These are phyloP conservation scores for Emesis furor DNA, from an alignment of 2,888 invertebrate genomes.

Conservation along the genomic window DNA sequence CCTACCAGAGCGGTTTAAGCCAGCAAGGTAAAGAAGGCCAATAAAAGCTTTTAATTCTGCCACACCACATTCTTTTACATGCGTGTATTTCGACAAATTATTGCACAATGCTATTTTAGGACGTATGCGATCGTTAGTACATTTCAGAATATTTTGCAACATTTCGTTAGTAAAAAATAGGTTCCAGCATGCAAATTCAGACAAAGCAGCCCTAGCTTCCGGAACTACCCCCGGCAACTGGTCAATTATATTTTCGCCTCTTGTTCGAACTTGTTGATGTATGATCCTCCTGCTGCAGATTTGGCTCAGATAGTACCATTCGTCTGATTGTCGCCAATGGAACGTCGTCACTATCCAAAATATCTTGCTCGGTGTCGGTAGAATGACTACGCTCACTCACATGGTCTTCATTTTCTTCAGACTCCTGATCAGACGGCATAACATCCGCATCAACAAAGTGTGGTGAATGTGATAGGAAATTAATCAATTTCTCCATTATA, in stretches of 20 bases:
- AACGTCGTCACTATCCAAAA: neutral
- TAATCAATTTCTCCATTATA: too few relatives aligned
- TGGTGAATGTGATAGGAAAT: too few relatives aligned
- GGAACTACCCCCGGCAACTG: neutral
- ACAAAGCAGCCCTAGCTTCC: neutral
- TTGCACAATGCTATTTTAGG: conserved; percentile 1
- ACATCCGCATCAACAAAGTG: too few relatives aligned
- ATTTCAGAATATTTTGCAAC: conserved; percentile 30
- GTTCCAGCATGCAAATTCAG: conserved; percentile 47
- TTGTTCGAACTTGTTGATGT: conserved; percentile 21
- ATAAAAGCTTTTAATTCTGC: neutral
- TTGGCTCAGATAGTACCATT: neutral
- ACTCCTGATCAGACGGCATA: conserved; percentile 12
- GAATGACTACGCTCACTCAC: conserved; percentile 17
- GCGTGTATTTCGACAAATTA: neutral
- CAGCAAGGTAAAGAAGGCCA: neutral
- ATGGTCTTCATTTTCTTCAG: conserved; percentile 20
- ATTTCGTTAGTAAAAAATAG: conserved; percentile 56
- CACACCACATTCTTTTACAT: neutral
- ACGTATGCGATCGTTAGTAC: conserved; percentile 39
- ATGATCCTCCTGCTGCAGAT: conserved; percentile 20
- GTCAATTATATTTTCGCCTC: conserved; percentile 8
- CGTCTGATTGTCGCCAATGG: conserved; percentile 14
- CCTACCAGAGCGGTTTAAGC: neutral
- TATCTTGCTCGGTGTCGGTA: neutral